Conservation (phyloP, 1,140 invertebrate genomes). For the Gryllus bimaculatus region DNA sequence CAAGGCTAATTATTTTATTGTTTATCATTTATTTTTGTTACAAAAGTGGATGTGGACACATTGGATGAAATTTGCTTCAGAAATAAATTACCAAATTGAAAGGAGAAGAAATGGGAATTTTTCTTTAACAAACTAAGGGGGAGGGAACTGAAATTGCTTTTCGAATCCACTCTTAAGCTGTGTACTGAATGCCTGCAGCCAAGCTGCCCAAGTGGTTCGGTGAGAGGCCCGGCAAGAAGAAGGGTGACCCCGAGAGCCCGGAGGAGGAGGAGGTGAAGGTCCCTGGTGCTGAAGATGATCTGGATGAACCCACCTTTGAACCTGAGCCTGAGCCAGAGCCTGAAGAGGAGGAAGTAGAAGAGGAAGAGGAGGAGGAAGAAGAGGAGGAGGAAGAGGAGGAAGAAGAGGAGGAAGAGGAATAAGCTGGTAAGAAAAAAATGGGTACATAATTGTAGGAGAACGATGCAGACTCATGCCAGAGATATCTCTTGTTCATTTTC, state of each 20-base stretch:
- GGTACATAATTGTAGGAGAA: no score
- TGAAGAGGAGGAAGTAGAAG: conserved; percentile 59
- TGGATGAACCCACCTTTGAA: conserved; percentile 39
- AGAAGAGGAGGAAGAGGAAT: conserved; percentile 39
- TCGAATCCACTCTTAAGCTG: no score
- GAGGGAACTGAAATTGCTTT: no score
- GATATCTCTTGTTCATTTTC: neutral
- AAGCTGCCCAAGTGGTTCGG: conserved; percentile 90
- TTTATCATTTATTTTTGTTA: no score
- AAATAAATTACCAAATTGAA: no score
- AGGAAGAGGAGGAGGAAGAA: conserved; percentile 61
- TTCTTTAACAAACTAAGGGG: no score
- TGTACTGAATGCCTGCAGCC: conserved; percentile 41
- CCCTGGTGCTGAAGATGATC: conserved; percentile 43
- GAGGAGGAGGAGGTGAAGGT: conserved; percentile 76
- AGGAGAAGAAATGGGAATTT: no score
- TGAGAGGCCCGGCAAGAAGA: conserved; percentile 83
- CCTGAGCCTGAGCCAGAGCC: conserved; percentile 52
- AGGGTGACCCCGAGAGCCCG: conserved; percentile 74
- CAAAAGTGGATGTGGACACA: no score
- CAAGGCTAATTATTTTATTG: no score
- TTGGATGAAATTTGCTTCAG: no score
- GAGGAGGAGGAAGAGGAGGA: conserved; percentile 41
- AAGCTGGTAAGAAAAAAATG: neutral
- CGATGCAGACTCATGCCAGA: no score